Conservation (phyloP, 2,113 vertebrate species). For the Lophochroa leadbeateri region DNA sequence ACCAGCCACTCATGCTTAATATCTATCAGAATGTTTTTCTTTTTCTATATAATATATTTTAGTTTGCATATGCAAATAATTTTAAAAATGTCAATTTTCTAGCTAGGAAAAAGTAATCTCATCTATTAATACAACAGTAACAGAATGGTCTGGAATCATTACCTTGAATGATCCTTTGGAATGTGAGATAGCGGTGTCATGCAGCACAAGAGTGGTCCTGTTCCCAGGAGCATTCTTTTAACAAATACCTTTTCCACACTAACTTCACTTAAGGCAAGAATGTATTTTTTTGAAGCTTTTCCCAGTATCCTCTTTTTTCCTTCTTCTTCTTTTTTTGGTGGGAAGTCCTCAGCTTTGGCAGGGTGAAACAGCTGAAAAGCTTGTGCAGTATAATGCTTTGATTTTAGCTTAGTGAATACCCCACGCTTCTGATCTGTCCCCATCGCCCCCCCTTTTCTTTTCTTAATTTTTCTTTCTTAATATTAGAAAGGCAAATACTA, state of each 20-base stretch:
- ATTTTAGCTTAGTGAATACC: not conserved
- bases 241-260: not conserved
- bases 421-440: not conserved
- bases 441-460: rapidly evolving
- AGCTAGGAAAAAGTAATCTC: not conserved
- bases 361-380: not conserved
- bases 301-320: too few relatives aligned
- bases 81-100: not conserved
- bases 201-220: not conserved
- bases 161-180: not conserved
- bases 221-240: not conserved
- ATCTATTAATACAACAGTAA: not conserved
- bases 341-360: not conserved
- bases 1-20: not conserved
- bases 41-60: not conserved
- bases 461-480: not conserved
- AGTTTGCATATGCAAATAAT: not conserved
- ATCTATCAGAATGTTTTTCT: not conserved
- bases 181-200: not conserved
- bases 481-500: not conserved
- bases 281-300: not conserved
- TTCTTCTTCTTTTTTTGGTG: not conserved
- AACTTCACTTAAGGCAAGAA: not conserved
- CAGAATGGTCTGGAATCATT: too few relatives aligned
- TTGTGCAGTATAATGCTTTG: not conserved